Percentiles rank a stretch among this genome's conserved stretches.
phyloP scores from a whole-genome alignment of 1,140 invertebrate species.

The Oryzaephilus surinamensis region DNA sequence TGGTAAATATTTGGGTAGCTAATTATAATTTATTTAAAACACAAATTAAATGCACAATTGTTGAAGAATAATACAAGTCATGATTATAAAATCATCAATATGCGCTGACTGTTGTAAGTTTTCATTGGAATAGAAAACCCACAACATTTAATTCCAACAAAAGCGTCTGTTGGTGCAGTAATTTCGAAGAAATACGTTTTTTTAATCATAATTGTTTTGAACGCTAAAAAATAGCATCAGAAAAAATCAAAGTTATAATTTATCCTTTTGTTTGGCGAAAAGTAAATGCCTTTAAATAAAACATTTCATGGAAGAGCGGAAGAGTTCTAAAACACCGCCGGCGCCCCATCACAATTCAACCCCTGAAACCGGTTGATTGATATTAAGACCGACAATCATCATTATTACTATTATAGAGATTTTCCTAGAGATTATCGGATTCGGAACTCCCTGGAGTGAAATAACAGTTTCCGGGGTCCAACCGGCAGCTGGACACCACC shows the following conservation, averaged over 20 bases:
- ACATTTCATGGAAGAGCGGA: no score
- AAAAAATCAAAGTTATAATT: no score
- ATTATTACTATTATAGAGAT: conserved; percentile 11
- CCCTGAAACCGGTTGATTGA: conserved; percentile 12
- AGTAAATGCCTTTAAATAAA: no score
- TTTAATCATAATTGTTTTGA: no score
- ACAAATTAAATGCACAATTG: background rate
- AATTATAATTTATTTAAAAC: background rate
- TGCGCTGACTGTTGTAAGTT: conserved; percentile 6
- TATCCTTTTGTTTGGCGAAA: no score
- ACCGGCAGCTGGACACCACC: no score
- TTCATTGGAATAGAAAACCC: conserved; percentile 16
- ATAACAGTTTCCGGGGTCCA: conserved; percentile 13
- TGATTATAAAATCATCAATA: conserved; percentile 6
- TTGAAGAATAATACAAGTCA: background rate
- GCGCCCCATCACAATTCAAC: no score
- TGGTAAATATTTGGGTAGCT: background rate
- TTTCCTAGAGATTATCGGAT: conserved; percentile 12
- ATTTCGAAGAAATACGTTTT: no score
- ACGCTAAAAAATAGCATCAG: no score
- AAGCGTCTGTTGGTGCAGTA: no score
- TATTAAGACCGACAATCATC: conserved; percentile 12
- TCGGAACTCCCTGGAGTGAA: conserved; percentile 11
- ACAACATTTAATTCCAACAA: conserved; percentile 16
- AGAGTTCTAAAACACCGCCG: no score